Conservation (phyloP, 2,113 vertebrate genomes). For the Aspidoscelis tigris region DNA sequence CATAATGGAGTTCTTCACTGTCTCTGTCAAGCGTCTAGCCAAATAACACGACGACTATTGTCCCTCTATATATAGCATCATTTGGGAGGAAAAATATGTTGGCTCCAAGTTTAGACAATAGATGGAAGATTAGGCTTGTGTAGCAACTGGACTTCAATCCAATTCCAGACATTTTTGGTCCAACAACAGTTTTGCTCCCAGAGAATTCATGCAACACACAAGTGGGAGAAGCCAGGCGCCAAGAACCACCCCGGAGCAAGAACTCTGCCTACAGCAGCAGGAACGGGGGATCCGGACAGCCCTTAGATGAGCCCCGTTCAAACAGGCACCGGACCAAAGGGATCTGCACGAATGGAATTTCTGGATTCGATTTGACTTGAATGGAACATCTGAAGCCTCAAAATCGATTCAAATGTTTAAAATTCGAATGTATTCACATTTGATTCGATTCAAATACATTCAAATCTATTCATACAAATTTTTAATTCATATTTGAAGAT, state of each 20-base stretch:
- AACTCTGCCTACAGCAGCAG: background rate
- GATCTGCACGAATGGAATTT: no score
- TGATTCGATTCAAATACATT: no score
- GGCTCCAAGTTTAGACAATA: slow-evolving; percentile 79
- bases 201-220: slow-evolving; percentile 62
- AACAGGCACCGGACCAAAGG: no score
- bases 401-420: no score
- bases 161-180: slow-evolving; percentile 71
- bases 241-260: background rate
- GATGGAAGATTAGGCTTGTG: slow-evolving; percentile 71
- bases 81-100: slow-evolving; percentile 71
- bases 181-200: slow-evolving; percentile 56
- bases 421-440: no score
- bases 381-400: no score
- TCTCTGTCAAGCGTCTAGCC: slow-evolving; percentile 60
- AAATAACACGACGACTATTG: slow-evolving; percentile 59
- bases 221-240: slow-evolving; percentile 17
- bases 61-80: slow-evolving; percentile 73
- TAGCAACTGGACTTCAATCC: slow-evolving; percentile 69
- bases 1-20: slow-evolving; percentile 66
- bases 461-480: no score
- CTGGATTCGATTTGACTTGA: no score
- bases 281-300: background rate
- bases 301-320: no score
- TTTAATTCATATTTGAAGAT: no score